A percentile compares a stretch with the other conserved stretches of the same genome.
phyloP scores from a whole-genome alignment of 1,140 invertebrate genomes.

The Polypedilum pembai region DNA sequence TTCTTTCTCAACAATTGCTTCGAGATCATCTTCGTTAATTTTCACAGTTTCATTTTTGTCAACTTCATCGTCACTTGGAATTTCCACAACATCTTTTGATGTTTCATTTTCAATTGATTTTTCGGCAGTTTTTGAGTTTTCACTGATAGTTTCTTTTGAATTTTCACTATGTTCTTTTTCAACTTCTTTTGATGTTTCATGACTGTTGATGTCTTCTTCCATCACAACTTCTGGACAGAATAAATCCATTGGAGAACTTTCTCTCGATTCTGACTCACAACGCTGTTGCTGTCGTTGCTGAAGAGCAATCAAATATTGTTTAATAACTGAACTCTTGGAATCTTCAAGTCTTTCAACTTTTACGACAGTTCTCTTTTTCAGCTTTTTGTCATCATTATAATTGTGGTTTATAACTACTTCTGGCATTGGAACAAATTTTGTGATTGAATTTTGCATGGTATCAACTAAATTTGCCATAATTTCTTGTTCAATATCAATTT shows the following conservation, averaged over 20 bases:
- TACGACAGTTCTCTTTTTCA: background rate
- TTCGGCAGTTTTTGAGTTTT: background rate
- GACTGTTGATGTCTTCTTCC: background rate
- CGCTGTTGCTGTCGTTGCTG: background rate
- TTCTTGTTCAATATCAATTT: background rate
- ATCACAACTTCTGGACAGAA: background rate
- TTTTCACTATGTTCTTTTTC: background rate
- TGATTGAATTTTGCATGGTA: background rate
- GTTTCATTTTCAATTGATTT: background rate
- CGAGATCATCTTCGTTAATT: background rate
- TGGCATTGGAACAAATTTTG: background rate
- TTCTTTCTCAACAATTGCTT: background rate
- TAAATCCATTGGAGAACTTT: background rate
- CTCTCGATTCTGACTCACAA: background rate
- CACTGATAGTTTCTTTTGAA: background rate
- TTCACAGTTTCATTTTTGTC: background rate
- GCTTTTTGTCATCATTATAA: background rate
- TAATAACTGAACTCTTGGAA: background rate
- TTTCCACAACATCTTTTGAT: background rate
- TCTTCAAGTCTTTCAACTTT: slow-evolving; percentile 20
- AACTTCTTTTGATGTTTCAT: background rate
- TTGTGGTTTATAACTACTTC: background rate
- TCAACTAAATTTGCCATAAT: background rate
- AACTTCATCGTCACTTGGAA: background rate
- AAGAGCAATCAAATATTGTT: slow-evolving; percentile 11